These are phyloP conservation scores for Hypsopygia costalis DNA, from an alignment of 2,888 invertebrate species.

Conservation along the genomic window DNA sequence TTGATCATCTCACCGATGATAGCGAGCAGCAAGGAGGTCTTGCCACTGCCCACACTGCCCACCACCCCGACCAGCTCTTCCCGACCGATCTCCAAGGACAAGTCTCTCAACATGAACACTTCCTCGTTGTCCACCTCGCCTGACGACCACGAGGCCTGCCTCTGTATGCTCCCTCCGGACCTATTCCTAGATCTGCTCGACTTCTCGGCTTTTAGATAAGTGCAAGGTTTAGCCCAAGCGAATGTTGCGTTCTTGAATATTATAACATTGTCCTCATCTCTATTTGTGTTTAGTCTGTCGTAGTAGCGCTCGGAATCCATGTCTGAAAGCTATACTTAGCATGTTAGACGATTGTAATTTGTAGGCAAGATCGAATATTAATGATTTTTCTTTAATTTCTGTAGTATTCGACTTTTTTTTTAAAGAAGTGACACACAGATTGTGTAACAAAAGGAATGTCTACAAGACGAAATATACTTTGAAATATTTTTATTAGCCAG, in stretches of 20 bases:
- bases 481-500: too few species aligned
- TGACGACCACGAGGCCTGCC: constrained; percentile 51
- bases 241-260: constrained; percentile 82
- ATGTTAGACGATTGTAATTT: too few species aligned
- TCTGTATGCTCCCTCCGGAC: constrained; percentile 41
- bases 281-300: constrained; percentile 66
- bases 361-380: too few species aligned
- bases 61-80: constrained; percentile 92
- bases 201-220: constrained; percentile 52
- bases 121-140: constrained; percentile 36
- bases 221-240: constrained; percentile 74
- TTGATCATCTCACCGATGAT: constrained; percentile 92
- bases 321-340: constrained; percentile 76
- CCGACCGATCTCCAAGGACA: constrained; percentile 67
- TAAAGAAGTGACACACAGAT: too few species aligned
- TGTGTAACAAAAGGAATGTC: too few species aligned
- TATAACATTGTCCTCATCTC: constrained; percentile 77
- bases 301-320: constrained; percentile 84
- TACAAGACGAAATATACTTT: too few species aligned
- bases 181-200: constrained; percentile 72
- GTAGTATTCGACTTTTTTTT: too few species aligned
- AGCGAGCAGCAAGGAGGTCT: constrained; percentile 91
- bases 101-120: constrained; percentile 54
- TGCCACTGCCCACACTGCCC: constrained; percentile 95
- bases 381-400: too few species aligned